Evolutionary conservation across 2,888 invertebrate genomes (phyloP).

Genomic region (Chromoteleia sp.): DNA sequence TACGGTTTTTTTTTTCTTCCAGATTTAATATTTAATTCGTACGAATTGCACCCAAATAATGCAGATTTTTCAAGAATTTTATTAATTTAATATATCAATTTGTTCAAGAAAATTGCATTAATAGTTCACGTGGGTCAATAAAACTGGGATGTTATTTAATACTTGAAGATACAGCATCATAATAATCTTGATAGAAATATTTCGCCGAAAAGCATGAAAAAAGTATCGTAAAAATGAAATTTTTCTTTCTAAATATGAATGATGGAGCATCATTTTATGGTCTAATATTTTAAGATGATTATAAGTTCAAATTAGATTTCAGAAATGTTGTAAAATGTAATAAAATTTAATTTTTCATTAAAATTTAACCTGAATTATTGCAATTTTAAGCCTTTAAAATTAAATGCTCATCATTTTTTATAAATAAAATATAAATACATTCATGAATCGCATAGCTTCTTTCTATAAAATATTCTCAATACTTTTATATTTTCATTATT

Average conservation of each 20-base stretch:
- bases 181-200: conserved; percentile 20
- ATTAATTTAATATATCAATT: background rate
- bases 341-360: background rate
- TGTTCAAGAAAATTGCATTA: background rate
- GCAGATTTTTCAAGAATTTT: conserved; percentile 17
- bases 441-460: too few relatives aligned
- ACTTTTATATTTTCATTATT: background rate
- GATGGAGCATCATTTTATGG: background rate
- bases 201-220: conserved; percentile 12
- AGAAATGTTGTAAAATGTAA: background rate
- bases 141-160: conserved; percentile 20
- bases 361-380: too few relatives aligned
- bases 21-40: conserved; percentile 58
- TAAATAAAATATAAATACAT: too few relatives aligned
- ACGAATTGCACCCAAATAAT: conserved; percentile 21
- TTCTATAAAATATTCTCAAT: too few relatives aligned
- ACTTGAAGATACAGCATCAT: conserved; percentile 8
- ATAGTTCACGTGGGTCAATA: conserved; percentile 2
- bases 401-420: too few relatives aligned
- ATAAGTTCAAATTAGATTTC: conserved; percentile 1
- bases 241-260: conserved; percentile 20
- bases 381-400: too few relatives aligned
- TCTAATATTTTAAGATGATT: conserved; percentile 3
- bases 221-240: conserved; percentile 21
- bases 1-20: conserved; percentile 20